Evolutionary conservation across 2,113 vertebrate genomes (phyloP), one percentile per base, ranked within the genome.

Genomic region (Sander lucioperca): DNA sequence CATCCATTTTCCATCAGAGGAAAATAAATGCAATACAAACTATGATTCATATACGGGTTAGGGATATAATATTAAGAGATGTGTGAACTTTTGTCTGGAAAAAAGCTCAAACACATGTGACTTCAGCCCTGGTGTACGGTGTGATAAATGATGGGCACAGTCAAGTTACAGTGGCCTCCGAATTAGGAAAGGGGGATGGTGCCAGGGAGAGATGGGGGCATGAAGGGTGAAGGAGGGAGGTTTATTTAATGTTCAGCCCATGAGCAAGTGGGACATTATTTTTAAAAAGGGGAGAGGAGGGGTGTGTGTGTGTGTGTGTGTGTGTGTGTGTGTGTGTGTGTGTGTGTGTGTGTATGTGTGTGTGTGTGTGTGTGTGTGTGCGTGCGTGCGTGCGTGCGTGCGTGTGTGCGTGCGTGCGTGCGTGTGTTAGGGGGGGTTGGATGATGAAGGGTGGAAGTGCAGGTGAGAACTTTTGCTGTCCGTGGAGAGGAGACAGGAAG

Each of bases 171-270:
- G 80, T 88, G 84, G 84, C 82, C 84, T 85, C 71, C 2, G 43
- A 83, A 57, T 62, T 79, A 67, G 63, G 70, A 62, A 27, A 86
- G 59, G 80, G 76, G 80, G 74, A 82, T 86, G 84, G 87, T 93
- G 91, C 88, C 92, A 92, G 67, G 79, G 75, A 88, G 84, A 85
- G 82, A 73, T 57, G 58, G 68, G 68, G 78, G 73, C 77, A 84
- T 73, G 74, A 80, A 82, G 85, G 85, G 86, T 91, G 89, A 91
- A 88, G 86, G 86, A 82, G 84, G 86, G 86, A 90, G 84, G 88
- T 91, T 89, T 94, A 91, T 90, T 94, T 93, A 94, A 95, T 93
- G 93, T 92, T 95, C 93, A 95, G 82, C 75, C 53, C 78, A 85
- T 88, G 91, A 89, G 90, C 89, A 93, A 92, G 86, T 93, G 90